These are phyloP conservation scores for Stenichneumon culpator DNA, from an alignment of 2,888 invertebrate species.

Conservation along the genomic window DNA sequence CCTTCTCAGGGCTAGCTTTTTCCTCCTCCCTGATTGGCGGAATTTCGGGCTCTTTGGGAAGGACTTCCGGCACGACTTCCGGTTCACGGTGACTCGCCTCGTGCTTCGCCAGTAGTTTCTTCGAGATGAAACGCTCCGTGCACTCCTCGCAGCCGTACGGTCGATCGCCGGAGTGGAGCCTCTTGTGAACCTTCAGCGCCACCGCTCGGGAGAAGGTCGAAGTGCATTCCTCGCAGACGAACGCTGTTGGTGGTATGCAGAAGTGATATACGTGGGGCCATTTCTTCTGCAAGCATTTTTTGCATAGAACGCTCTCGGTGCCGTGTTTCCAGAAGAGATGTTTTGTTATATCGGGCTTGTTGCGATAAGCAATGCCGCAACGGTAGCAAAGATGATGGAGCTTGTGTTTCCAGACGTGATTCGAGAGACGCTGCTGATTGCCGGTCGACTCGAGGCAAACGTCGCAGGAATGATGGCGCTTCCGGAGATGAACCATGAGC, in stretches of 20 bases:
- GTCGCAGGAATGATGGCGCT: slow-evolving; percentile 94
- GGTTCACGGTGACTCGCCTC: slow-evolving; percentile 87
- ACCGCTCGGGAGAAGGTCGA: slow-evolving; percentile 91
- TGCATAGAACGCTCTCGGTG: slow-evolving; percentile 94
- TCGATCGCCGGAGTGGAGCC: slow-evolving; percentile 90
- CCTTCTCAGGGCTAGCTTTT: slow-evolving; percentile 70
- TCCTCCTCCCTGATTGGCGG: slow-evolving; percentile 63
- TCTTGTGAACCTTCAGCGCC: slow-evolving; percentile 93
- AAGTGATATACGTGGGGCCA: slow-evolving; percentile 97
- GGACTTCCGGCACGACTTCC: slow-evolving; percentile 39
- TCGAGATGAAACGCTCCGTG: slow-evolving; percentile 92
- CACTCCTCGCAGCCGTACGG: slow-evolving; percentile 93
- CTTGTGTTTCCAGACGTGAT: slow-evolving; percentile 97
- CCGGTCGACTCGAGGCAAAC: slow-evolving; percentile 94
- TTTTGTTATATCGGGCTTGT: slow-evolving; percentile 95
- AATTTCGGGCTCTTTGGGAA: background rate
- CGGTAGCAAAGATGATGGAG: slow-evolving; percentile 94
- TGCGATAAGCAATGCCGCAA: slow-evolving; percentile 95
- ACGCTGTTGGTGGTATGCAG: slow-evolving; percentile 92
- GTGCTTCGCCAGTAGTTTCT: slow-evolving; percentile 92
- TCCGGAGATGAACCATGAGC: slow-evolving; percentile 94
- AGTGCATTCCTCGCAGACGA: slow-evolving; percentile 93
- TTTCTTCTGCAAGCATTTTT: slow-evolving; percentile 94
- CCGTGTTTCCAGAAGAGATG: slow-evolving; percentile 97
- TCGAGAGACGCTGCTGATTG: slow-evolving; percentile 92